Evolutionary conservation across 2,797 vertebrate species (phyloP).

Genomic region (Vespertilio murinus): DNA sequence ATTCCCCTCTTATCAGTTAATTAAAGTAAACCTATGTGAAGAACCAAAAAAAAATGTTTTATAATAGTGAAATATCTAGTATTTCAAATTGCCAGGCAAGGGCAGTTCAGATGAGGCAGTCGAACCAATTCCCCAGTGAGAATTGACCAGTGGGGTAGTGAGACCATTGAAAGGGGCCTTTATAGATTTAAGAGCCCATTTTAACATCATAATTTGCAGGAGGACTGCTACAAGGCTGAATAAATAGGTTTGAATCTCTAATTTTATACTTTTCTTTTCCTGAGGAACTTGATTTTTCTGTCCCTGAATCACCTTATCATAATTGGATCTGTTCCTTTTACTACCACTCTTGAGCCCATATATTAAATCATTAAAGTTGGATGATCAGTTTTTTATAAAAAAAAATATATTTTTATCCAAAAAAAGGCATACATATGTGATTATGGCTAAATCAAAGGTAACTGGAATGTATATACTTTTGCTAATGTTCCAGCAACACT

Average conservation of each 20-base stretch:
- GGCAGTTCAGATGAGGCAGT: conserved; percentile 75
- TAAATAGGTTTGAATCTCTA: conserved; percentile 84
- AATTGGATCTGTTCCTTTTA: conserved; percentile 86
- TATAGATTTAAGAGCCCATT: conserved; percentile 78
- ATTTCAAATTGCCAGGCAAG: conserved; percentile 77
- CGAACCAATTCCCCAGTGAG: conserved; percentile 77
- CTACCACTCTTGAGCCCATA: conserved; percentile 83
- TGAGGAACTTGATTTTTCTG: conserved; percentile 85
- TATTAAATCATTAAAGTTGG: conserved; percentile 85
- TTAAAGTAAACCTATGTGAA: conserved; percentile 82
- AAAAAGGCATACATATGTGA: conserved; percentile 87
- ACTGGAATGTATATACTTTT: conserved; percentile 88
- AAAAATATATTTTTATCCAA: conserved; percentile 90
- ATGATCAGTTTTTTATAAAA: conserved; percentile 89
- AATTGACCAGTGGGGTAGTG: conserved; percentile 67
- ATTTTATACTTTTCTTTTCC: conserved; percentile 87
- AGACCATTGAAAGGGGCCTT: conserved; percentile 79
- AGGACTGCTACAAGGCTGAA: conserved; percentile 80
- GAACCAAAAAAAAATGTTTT: conserved; percentile 86
- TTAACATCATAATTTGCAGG: conserved; percentile 79
- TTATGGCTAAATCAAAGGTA: conserved; percentile 88
- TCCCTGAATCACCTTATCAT: conserved; percentile 83
- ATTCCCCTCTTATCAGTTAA: conserved; percentile 79
- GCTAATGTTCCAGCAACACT: conserved; percentile 85
- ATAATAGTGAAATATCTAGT: conserved; percentile 81